phyloP scores from a whole-genome alignment of 2,113 vertebrate genomes.

The Ranitomeya imitator region DNA sequence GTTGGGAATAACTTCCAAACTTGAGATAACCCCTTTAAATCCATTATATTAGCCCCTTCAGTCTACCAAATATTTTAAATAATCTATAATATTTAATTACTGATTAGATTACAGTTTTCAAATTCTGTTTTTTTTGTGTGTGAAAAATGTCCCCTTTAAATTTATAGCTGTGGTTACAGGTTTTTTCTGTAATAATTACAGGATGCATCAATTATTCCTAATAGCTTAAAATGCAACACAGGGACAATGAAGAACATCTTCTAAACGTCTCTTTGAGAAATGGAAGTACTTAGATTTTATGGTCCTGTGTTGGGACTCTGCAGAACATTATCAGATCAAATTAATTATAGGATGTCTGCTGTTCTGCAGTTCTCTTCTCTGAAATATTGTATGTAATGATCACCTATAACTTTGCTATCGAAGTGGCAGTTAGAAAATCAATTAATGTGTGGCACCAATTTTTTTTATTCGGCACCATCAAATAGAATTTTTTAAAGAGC shows the following conservation, averaged over 20 bases:
- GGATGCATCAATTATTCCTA: conserved; percentile 43
- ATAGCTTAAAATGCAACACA: conserved; percentile 27
- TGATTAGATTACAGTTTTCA: background rate
- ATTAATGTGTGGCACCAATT: background rate
- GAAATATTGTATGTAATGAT: conserved; percentile 22
- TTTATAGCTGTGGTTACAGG: background rate
- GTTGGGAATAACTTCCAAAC: no score
- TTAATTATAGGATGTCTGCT: conserved; percentile 41
- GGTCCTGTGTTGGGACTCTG: conserved; percentile 20
- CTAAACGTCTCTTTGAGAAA: conserved; percentile 45
- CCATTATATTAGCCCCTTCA: no score
- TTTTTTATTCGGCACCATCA: background rate
- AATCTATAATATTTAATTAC: background rate
- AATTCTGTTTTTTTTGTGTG: background rate
- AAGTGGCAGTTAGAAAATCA: conserved; percentile 9
- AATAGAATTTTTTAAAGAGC: background rate
- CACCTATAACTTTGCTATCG: background rate
- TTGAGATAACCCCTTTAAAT: no score
- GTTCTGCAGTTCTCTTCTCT: background rate
- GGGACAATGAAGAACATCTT: conserved; percentile 36
- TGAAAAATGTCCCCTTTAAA: background rate
- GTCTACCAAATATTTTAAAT: background rate
- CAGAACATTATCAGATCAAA: conserved; percentile 41
- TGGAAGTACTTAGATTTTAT: conserved; percentile 44
- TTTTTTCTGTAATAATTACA: conserved; percentile 19